Conservation (phyloP, 37 sponge, comb jelly and placozoan species). For the Aphrocallistes beatrix region DNA sequence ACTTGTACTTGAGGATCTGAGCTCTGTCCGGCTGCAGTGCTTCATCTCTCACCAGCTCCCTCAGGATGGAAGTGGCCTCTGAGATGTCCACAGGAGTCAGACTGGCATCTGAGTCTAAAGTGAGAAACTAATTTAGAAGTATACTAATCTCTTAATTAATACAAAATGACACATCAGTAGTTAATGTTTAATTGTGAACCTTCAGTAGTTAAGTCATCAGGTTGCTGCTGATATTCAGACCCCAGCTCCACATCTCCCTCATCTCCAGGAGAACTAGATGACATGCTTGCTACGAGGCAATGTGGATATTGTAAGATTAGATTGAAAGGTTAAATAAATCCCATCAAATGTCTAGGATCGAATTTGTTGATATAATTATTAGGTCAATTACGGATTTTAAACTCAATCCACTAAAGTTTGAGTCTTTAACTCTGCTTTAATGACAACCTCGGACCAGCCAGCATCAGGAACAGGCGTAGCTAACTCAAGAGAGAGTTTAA, state of each 20-base stretch:
- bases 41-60: not conserved
- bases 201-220: not conserved
- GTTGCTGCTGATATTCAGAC: not conserved
- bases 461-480: not conserved
- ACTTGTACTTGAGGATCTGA: not conserved
- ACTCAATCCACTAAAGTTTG: no score
- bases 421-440: no score
- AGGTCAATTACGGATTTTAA: no score
- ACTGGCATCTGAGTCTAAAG: not conserved
- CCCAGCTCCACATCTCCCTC: no score
- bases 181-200: not conserved
- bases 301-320: no score
- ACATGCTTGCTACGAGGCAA: no score
- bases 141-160: not conserved
- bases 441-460: not conserved
- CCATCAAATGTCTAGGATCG: no score
- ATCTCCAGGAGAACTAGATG: not conserved
- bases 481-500: not conserved
- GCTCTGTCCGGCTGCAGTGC: constrained; percentile 2
- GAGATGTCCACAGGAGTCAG: not conserved
- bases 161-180: not conserved
- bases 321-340: no score
- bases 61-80: not conserved
- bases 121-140: not conserved
- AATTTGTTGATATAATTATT: no score